A percentile compares a stretch with the other conserved stretches of the same genome.
Conservation (phyloP, 2,797 vertebrate genomes). For the Oophaga sylvatica region DNA sequence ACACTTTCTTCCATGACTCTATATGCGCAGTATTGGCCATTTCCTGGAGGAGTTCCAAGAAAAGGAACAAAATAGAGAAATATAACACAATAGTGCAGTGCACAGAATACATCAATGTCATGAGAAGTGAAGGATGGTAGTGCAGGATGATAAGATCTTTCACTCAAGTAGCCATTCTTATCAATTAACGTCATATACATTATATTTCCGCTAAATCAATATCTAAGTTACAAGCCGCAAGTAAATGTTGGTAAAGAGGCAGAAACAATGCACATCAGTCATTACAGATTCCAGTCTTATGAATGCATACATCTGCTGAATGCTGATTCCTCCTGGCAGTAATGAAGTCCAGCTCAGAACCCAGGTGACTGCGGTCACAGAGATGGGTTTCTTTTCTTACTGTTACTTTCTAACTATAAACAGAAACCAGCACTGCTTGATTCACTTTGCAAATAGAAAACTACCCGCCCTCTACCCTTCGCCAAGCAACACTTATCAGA, state of each 20-base stretch:
- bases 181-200: background rate
- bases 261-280: no score
- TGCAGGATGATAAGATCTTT: background rate
- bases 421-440: background rate
- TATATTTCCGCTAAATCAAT: background rate
- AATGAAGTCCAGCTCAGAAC: background rate
- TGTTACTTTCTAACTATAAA: background rate
- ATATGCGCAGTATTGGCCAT: no score
- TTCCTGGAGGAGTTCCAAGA: no score
- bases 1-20: no score
- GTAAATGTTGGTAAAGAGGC: background rate
- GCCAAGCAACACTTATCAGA: conserved; percentile 11
- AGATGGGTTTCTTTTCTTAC: background rate
- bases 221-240: background rate
- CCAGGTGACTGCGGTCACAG: background rate
- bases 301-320: background rate
- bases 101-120: background rate
- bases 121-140: background rate
- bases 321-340: background rate
- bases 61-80: background rate
- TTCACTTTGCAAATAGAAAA: conserved; percentile 16
- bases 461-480: background rate
- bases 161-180: background rate
- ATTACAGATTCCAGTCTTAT: background rate
- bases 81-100: background rate